These are phyloP conservation scores for Leptodirus hochenwartii DNA, from an alignment of 2,888 invertebrate genomes.

Conservation along the genomic window DNA sequence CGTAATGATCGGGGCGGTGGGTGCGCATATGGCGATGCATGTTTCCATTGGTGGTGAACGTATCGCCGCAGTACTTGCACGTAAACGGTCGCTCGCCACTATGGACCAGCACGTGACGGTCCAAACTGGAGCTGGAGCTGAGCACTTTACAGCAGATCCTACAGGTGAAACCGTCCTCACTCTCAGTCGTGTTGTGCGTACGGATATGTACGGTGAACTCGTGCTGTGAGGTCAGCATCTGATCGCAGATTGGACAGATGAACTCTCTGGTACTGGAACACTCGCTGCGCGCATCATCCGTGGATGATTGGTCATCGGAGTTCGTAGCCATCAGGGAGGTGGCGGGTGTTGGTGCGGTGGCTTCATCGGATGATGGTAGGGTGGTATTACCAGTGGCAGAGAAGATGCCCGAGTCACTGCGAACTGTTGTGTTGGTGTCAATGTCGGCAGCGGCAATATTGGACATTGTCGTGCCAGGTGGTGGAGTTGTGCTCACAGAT, in stretches of 20 bases:
- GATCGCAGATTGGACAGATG: conserved; percentile 47
- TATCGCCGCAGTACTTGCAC: conserved; percentile 58
- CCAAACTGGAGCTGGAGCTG: conserved; percentile 60
- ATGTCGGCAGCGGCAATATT: no score
- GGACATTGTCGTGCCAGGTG: no score
- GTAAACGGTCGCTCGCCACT: conserved; percentile 66
- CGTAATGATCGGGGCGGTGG: conserved; percentile 40
- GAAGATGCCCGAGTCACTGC: conserved; percentile 25
- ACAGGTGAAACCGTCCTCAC: conserved; percentile 37
- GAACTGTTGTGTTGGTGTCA: no score
- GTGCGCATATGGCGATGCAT: conserved; percentile 71
- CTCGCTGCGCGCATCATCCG: conserved; percentile 35
- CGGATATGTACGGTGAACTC: conserved; percentile 53
- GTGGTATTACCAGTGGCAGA: conserved; percentile 19
- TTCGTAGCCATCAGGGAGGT: conserved; percentile 5
- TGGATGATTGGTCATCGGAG: conserved; percentile 15
- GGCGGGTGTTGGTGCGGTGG: no score
- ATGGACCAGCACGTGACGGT: conserved; percentile 63
- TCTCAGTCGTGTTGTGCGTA: conserved; percentile 37
- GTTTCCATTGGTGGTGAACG: conserved; percentile 72
- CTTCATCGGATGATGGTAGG: conserved; percentile 11
- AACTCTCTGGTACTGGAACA: conserved; percentile 26
- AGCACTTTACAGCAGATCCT: conserved; percentile 50
- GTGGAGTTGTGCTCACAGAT: no score
- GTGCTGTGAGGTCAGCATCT: conserved; percentile 39